A percentile compares a stretch with the other conserved stretches of the same genome.
phyloP scores from a whole-genome alignment of 37 sponge, comb jelly and placozoan genomes.

The Petrosia ficiformis region DNA sequence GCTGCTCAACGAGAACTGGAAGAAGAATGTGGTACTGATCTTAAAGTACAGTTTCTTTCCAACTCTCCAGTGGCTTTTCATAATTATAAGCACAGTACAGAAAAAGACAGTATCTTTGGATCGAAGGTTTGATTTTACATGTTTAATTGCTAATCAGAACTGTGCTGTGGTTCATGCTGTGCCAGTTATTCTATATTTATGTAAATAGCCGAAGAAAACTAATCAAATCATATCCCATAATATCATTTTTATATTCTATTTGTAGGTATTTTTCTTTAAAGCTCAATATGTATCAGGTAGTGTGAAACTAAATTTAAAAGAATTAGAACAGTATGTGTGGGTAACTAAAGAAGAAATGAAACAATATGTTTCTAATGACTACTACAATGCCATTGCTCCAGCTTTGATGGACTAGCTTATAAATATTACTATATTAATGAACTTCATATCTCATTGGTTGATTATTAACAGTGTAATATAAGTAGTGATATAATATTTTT shows the following conservation, averaged over 20 bases:
- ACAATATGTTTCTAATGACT: constrained; percentile 49
- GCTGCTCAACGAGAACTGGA: constrained; percentile 56
- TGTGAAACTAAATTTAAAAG: constrained; percentile 28
- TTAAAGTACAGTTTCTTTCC: constrained; percentile 43
- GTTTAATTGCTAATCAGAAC: no score
- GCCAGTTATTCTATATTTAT: no score
- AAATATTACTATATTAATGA: neutral
- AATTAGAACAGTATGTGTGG: constrained; percentile 65
- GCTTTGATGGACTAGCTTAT: neutral
- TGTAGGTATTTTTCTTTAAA: constrained; percentile 82
- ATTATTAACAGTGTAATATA: neutral
- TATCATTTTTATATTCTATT: neutral
- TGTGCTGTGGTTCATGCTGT: no score
- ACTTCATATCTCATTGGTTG: neutral
- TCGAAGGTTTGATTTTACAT: no score
- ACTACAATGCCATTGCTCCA: constrained; percentile 30
- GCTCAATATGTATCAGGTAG: constrained; percentile 28
- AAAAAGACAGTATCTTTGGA: no score
- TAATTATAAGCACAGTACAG: constrained; percentile 38
- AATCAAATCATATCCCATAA: no score
- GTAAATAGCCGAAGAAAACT: no score
- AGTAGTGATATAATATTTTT: neutral
- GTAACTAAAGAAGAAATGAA: constrained; percentile 81
- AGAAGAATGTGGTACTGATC: constrained; percentile 57
- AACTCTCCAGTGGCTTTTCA: constrained; percentile 31